Conservation (phyloP, 2,888 invertebrate species). For the Graphium colonna region DNA sequence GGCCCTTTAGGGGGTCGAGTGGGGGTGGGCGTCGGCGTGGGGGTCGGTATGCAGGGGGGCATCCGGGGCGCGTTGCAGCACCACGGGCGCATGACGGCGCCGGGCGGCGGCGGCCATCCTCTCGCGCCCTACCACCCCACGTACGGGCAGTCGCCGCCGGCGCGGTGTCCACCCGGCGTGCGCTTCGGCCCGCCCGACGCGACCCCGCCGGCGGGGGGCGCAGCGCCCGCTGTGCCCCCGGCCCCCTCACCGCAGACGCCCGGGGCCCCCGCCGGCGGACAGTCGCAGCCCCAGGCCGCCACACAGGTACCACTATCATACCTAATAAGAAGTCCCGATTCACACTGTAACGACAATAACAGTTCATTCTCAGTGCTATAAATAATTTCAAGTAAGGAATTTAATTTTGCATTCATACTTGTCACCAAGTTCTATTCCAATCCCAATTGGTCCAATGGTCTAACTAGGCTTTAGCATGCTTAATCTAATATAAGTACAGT, state of each 20-base stretch:
- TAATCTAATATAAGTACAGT: too few relatives aligned
- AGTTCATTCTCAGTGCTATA: too few relatives aligned
- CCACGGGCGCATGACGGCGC: constrained; percentile 70
- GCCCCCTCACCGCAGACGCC: constrained; percentile 89
- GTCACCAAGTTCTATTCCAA: too few relatives aligned
- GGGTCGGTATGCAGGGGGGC: constrained; percentile 24
- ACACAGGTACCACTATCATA: constrained; percentile 44
- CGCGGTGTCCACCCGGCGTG: constrained; percentile 44
- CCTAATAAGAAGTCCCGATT: constrained; percentile 21
- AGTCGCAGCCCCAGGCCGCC: constrained; percentile 70
- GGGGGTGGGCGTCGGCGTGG: constrained; percentile 49
- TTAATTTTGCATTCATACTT: too few relatives aligned
- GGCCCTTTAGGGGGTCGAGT: constrained; percentile 85
- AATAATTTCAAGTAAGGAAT: too few relatives aligned
- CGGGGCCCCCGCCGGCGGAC: constrained; percentile 84
- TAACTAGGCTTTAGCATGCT: too few relatives aligned
- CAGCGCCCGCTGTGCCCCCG: constrained; percentile 87
- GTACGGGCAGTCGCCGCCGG: constrained; percentile 72
- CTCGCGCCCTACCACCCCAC: constrained; percentile 80
- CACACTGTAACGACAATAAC: not conserved
- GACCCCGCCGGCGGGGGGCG: constrained; percentile 82
- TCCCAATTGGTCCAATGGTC: too few relatives aligned
- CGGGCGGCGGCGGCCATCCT: constrained; percentile 74
- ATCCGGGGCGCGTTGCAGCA: constrained; percentile 79
- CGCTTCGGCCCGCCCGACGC: constrained; percentile 57